Conservation (phyloP, 2,113 vertebrate species). For the Mionectes macconnelli region DNA sequence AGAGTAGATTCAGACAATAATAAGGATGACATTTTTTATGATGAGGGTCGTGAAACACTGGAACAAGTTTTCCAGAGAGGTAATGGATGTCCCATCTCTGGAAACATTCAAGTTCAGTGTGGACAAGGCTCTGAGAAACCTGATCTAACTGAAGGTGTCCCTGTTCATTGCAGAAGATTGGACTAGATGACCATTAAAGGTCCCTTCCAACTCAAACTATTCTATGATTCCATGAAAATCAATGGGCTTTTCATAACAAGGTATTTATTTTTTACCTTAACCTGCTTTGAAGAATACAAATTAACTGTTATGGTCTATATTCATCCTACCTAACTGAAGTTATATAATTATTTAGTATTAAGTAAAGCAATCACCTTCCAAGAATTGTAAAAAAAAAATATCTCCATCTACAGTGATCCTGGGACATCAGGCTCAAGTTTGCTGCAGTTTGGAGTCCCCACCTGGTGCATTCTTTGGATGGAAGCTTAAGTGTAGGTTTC, state of each 20-base stretch:
- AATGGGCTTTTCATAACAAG: not conserved
- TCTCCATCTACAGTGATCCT: not conserved
- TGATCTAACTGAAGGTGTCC: not conserved
- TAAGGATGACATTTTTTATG: not conserved
- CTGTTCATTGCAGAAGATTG: accelerated
- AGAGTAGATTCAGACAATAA: not conserved
- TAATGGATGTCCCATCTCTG: not conserved
- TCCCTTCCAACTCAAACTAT: not conserved
- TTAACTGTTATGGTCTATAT: not conserved
- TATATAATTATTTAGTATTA: not conserved
- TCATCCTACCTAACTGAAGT: not conserved
- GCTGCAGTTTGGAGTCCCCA: not conserved
- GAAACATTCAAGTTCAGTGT: not conserved
- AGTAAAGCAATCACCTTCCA: not conserved
- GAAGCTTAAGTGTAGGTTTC: not conserved
- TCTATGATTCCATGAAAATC: not conserved
- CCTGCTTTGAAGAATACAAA: not conserved
- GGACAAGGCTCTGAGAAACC: not conserved
- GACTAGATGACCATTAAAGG: not conserved
- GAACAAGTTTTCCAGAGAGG: not conserved
- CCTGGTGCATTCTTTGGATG: not conserved
- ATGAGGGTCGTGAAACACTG: not conserved
- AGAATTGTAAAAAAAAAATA: not conserved
- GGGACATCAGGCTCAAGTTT: not conserved
- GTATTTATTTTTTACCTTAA: not conserved